Evolutionary conservation across 1,140 invertebrate species (phyloP).

Genomic region (Calosoma granatense): DNA sequence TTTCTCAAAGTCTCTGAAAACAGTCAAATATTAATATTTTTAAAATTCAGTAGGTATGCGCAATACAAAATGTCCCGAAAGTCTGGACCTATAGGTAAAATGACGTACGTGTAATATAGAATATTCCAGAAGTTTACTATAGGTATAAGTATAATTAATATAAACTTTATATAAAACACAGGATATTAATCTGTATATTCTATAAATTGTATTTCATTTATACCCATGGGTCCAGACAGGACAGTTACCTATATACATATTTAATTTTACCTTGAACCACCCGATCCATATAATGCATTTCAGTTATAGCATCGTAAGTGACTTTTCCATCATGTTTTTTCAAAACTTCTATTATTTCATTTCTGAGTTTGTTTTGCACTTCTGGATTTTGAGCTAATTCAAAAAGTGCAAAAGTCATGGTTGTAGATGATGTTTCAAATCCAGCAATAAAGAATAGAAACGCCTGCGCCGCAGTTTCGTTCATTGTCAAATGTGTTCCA

Average conservation of each 20-base stretch:
- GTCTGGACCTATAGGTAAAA: too few relatives aligned
- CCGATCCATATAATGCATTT: constrained; percentile 46
- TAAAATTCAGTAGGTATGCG: too few relatives aligned
- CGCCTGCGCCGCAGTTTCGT: constrained; percentile 31
- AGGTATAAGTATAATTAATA: too few relatives aligned
- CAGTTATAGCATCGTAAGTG: constrained; percentile 44
- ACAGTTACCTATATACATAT: constrained; percentile 20
- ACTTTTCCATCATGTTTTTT: constrained; percentile 37
- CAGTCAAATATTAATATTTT: too few relatives aligned
- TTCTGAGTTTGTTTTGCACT: constrained; percentile 36
- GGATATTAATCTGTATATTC: too few relatives aligned
- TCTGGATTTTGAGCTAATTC: constrained; percentile 37
- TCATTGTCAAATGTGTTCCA: constrained; percentile 4
- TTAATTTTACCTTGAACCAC: constrained; percentile 36
- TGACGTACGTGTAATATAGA: too few relatives aligned
- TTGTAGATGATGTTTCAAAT: constrained; percentile 40
- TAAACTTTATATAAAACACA: too few relatives aligned
- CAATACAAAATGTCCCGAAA: too few relatives aligned
- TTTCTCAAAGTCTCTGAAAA: constrained; percentile 38
- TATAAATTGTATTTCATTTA: too few relatives aligned
- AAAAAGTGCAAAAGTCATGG: constrained; percentile 39
- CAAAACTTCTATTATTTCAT: constrained; percentile 37
- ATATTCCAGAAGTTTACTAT: too few relatives aligned
- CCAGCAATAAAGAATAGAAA: constrained; percentile 40
- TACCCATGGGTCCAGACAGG: too few relatives aligned